A percentile compares a stretch with the other conserved stretches of the same genome.
phyloP scores from a whole-genome alignment of 2,113 vertebrate genomes.

The Silurus meridionalis region DNA sequence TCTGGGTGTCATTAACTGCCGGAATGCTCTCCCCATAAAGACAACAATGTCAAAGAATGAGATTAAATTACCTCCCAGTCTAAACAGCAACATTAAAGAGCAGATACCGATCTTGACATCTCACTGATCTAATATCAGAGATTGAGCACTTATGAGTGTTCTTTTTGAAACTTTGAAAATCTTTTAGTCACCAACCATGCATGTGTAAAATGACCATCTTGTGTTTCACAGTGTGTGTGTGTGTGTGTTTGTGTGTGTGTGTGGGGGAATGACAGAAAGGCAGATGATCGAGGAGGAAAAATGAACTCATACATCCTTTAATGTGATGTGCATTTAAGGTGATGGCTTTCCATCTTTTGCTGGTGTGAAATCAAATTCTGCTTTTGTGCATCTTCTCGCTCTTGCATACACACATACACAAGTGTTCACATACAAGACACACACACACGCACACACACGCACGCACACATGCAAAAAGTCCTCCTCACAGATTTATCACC shows the following conservation, averaged over 20 bases:
- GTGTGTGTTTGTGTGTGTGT: no score
- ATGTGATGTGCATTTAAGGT: slow-evolving; percentile 61
- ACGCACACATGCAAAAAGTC: slow-evolving; percentile 58
- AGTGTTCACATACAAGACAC: slow-evolving; percentile 45
- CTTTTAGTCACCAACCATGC: not conserved
- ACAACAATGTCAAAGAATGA: slow-evolving; percentile 30
- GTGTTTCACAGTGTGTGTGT: slow-evolving; percentile 16
- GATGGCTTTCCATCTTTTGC: slow-evolving; percentile 53
- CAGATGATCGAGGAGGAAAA: slow-evolving; percentile 54
- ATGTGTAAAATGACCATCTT: slow-evolving; percentile 27
- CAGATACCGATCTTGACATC: slow-evolving; percentile 36
- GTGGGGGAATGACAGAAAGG: slow-evolving; percentile 33
- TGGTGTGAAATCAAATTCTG: slow-evolving; percentile 60
- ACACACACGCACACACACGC: slow-evolving; percentile 51
- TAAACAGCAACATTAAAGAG: slow-evolving; percentile 40
- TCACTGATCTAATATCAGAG: slow-evolving; percentile 29
- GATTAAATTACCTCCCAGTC: slow-evolving; percentile 34
- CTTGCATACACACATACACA: slow-evolving; percentile 53
- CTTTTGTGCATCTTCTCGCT: slow-evolving; percentile 28
- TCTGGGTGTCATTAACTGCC: slow-evolving; percentile 32
- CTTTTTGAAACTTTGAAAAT: not conserved
- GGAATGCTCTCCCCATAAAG: slow-evolving; percentile 42
- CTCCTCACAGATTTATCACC: slow-evolving; percentile 67
- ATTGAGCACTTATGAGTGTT: not conserved
- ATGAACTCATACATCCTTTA: slow-evolving; percentile 63